Evolutionary conservation across 2,888 invertebrate species (phyloP), one percentile per base, ranked within the genome.

Genomic region (Trilocha varians): DNA sequence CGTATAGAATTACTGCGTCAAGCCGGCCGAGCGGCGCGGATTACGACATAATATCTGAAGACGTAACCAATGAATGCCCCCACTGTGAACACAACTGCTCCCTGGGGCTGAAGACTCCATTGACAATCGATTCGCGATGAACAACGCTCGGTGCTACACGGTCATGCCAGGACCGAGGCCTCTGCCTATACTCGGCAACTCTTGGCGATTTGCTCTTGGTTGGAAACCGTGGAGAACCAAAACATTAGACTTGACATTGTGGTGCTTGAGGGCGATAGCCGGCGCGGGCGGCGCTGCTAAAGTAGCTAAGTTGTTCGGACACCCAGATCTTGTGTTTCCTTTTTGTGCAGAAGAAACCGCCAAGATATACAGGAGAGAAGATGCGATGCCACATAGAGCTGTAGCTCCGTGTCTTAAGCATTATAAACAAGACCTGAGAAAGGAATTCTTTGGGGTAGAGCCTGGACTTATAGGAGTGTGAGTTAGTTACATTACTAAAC

Each of bases 381-480:
- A 92, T 61, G 57, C 78, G 0, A 87, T 92, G 87, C 92, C 92
- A 0, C 88, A 91, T 55, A 84, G 92, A 57, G 92, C 92, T 2
- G 91, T 91, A 33, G 92, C 92, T 78, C 92, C 92, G 8, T 92
- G 92, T 17, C 77, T 92, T 39, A 89, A 87, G 53, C 91, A 92
- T 69, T 92, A 92, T 66, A 92, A 92, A 58, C 89, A 90, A 57
- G 87, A 88, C 45, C 68, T 92, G 49, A 85, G 91, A 38, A 89
- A 87, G 56, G 90, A 91, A 41, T 92, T 92, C 65, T 92, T 92
- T 61, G 90, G 90, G 5, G 89, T 91, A 40, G 90, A 89, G 55
- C 90, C 91, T 9, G 92, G 92, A 34, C 83, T 92, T 47, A 92
- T 92, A 62, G 92, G 92, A 68, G 90, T 92, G 92, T 92, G 87